phyloP scores from a whole-genome alignment of 1,140 invertebrate genomes.

The Macrosteles quadrilineatus region DNA sequence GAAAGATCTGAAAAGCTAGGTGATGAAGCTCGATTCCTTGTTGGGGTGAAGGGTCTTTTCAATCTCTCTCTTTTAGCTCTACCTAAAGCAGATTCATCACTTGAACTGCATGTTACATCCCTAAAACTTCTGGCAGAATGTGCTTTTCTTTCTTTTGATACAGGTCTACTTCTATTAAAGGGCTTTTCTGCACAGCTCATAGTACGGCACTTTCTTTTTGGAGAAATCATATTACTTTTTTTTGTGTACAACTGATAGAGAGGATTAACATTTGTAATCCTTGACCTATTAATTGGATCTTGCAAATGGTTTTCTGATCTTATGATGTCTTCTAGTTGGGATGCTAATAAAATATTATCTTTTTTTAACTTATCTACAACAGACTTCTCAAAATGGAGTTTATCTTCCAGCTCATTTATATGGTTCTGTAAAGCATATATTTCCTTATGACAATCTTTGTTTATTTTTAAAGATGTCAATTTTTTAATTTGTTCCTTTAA shows the following conservation, averaged over 20 bases:
- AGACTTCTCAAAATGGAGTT: not conserved
- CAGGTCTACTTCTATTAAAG: not conserved
- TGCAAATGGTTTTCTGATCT: not conserved
- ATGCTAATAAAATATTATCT: not conserved
- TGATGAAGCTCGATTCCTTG: not conserved
- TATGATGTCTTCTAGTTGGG: not conserved
- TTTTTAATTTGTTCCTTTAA: slow-evolving; percentile 1
- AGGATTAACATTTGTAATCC: no score
- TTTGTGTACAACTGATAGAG: no score
- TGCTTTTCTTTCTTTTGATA: not conserved
- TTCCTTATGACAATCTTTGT: not conserved
- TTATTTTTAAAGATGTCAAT: not conserved
- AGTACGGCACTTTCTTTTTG: no score
- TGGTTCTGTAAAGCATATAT: not conserved
- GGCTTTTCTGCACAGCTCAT: not conserved
- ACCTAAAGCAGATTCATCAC: not conserved
- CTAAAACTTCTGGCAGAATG: not conserved
- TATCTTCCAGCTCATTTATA: not conserved
- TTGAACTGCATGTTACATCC: not conserved
- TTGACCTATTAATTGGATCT: not conserved
- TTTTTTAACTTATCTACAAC: not conserved
- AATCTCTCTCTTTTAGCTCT: not conserved
- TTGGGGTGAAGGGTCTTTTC: not conserved
- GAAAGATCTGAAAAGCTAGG: slow-evolving; percentile 1
- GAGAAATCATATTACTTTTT: no score